Evolutionary conservation across 2,113 vertebrate genomes (phyloP), one percentile per base, ranked within the genome.

Genomic region (Pachyramphus minor): DNA sequence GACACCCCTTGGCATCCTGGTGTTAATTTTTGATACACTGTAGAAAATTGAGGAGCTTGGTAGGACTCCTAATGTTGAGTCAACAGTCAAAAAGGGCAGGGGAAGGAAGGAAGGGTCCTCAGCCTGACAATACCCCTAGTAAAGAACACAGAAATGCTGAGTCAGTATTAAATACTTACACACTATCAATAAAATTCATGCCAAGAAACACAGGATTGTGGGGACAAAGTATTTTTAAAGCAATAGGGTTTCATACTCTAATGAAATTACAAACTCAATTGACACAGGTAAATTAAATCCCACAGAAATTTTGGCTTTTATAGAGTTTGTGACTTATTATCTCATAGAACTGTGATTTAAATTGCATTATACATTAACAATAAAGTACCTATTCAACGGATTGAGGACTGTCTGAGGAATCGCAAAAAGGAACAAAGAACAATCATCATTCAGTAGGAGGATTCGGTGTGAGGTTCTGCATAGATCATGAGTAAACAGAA

Each of bases 361-460:
- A 84, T 53, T 90, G 31, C 52, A 68, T 84, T 92, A 64, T 64
- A 84, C 14, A 23, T 87, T 90, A 74, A 58, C 76, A 92, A 81
- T 78, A 72, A 87, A 87, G 68, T 44, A 63, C 23, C 44, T 71
- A 30, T 92, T 94, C 52, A 86, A 60, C 0, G 2, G 68, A 87
- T n/a, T 86, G 73, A 87, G 52, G 41, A 42, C 60, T 90, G 50
- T 66, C 91, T 85, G 92, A 89, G 31, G 53, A 84, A 86, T 83
- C 83, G 92, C 82, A 87, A 68, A 88, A 84, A 59, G 73, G 73
- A 93, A 78, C 66, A 93, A 75, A 75, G 79, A 92, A 78, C 1
- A 11, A 90, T 93, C 76, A 90, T 88, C 55, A 86, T 90, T 94
- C 88, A 67, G 66, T 33, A 74, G 85, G 59, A 80, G 73, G 66